phyloP scores from a whole-genome alignment of 2,888 invertebrate genomes.

The Nysson spinosus region DNA sequence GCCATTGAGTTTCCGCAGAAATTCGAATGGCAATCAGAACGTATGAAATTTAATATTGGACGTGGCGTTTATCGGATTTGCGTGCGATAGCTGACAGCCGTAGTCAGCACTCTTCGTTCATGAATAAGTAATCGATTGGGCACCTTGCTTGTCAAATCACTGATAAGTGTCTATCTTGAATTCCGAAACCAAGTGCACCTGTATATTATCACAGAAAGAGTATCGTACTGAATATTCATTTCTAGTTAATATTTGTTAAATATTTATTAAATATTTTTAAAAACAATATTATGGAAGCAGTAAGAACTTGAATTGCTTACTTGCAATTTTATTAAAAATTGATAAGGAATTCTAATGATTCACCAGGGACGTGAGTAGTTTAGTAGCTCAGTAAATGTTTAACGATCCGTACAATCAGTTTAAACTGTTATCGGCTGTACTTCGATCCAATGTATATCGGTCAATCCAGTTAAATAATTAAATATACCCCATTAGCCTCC shows the following conservation, averaged over 20 bases:
- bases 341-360: neutral
- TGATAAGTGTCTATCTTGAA: too few relatives aligned
- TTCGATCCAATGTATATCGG: slow-evolving; percentile 63
- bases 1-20: slow-evolving; percentile 28
- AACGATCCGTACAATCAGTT: slow-evolving; percentile 1
- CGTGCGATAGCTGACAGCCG: slow-evolving; percentile 35
- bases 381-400: neutral
- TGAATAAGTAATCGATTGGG: slow-evolving; percentile 24
- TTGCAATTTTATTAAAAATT: neutral
- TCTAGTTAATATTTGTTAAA: too few relatives aligned
- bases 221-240: too few relatives aligned
- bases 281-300: too few relatives aligned
- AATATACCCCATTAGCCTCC: slow-evolving; percentile 43
- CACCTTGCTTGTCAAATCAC: slow-evolving; percentile 1
- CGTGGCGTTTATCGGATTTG: slow-evolving; percentile 41
- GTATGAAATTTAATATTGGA: slow-evolving; percentile 52
- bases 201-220: too few relatives aligned
- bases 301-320: too few relatives aligned
- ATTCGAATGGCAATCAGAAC: slow-evolving; percentile 43
- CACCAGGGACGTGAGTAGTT: neutral
- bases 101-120: slow-evolving; percentile 23
- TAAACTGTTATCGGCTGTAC: slow-evolving; percentile 5
- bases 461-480: slow-evolving; percentile 74
- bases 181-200: too few relatives aligned
- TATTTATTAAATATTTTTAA: too few relatives aligned